Evolutionary conservation across 2,888 invertebrate species (phyloP).

Genomic region (Amblyjoppa proteus): DNA sequence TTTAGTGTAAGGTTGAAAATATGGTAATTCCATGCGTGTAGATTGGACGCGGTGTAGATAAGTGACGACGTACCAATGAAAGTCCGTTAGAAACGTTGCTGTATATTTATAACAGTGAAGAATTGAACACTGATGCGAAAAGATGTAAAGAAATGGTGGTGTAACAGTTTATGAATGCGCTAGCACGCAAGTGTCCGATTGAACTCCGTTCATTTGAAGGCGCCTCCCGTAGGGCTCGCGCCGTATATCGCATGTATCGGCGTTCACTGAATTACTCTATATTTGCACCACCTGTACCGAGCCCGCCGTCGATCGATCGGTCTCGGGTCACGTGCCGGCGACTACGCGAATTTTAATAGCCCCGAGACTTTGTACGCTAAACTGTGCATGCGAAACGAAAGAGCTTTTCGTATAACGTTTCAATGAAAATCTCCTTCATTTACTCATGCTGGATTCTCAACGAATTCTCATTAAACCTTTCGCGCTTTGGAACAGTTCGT

Average conservation of each 20-base stretch:
- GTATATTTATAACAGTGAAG: too few species aligned
- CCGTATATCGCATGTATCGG: not conserved
- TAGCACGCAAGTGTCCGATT: too few species aligned
- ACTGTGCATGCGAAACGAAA: not conserved
- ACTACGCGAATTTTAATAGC: slow-evolving; percentile 22
- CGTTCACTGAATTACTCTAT: not conserved
- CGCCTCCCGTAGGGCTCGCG: not conserved
- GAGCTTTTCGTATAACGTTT: not conserved
- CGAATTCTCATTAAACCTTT: not conserved
- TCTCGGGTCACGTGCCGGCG: slow-evolving; percentile 17
- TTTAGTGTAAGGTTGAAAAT: too few species aligned
- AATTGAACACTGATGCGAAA: too few species aligned
- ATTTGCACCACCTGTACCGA: slow-evolving; percentile 12
- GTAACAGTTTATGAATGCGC: too few species aligned
- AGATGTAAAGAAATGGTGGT: too few species aligned
- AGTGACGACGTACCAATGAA: too few species aligned
- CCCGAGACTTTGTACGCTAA: slow-evolving; percentile 6
- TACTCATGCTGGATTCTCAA: not conserved
- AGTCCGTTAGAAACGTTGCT: too few species aligned
- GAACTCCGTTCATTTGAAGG: too few species aligned
- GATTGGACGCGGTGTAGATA: too few species aligned
- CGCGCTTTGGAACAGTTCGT: too few species aligned
- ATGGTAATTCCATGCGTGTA: too few species aligned
- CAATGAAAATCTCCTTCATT: not conserved
- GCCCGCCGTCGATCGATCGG: slow-evolving; percentile 23